Evolutionary conservation across 2,113 vertebrate genomes (phyloP), one percentile per base, ranked within the genome.

Genomic region (Brachionichthys hirsutus): DNA sequence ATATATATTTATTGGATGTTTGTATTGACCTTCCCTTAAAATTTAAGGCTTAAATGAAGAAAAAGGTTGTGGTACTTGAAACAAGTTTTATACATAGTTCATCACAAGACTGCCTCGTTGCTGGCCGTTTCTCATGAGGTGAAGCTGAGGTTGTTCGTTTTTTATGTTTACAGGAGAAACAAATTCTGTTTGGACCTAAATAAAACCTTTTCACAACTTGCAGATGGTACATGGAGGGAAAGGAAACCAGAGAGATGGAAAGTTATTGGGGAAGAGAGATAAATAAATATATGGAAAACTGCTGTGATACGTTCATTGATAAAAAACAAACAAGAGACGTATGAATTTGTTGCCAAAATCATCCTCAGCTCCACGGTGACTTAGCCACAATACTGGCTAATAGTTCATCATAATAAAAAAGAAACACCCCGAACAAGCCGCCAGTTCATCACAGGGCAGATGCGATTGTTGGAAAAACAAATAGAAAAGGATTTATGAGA

Each of bases 201-300:
- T 20, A 11, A 73, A 53, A 36, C 51, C 6, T 17, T 22, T 64
- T 66, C 54, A 36, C 50, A 13, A 14, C 42, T 53, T 42, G 49
- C 70, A 70, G 77, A 75, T 54, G 63, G 40, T 56, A 66, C 64
- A 73, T 30, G 46, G 30, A 54, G 24, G 40, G 46, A 65, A 65
- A 56, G 48, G 20, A 49, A 42, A 50, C 51, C 3, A 40, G 52
- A 65, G 55, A 51, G 65, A 67, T 75, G 61, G 67, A 81, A 82
- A 81, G 34, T 54, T 67, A 45, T 24, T 13, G 42, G 41, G 57
- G 54, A 10, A 73, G 71, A 68, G 59, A 85, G 81, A 83, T 58
- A 81, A 79, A 75, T 54, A 40, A 71, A 71, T 67, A 24, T 35
- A 54, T 63, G 62, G 44, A 75, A 30, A 74, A 54, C 30, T 38